Evolutionary conservation across 2,888 invertebrate species (phyloP), one percentile per base, ranked within the genome.

Genomic region (Drosophila mulleri): DNA sequence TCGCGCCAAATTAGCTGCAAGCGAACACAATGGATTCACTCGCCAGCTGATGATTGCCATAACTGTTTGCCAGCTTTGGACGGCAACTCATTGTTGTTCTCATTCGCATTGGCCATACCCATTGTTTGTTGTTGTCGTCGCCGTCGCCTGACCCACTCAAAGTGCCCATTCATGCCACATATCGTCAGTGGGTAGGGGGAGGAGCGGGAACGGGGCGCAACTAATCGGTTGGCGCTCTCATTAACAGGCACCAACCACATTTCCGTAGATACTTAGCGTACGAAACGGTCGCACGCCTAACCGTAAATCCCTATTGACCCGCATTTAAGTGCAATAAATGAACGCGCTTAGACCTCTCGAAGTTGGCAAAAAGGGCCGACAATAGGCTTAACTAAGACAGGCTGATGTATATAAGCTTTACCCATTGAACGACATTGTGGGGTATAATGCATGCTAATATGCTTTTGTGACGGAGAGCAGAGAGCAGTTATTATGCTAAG

Each of bases 241-340:
- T 79, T 79, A 80, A 57, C 61, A 53, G 59, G 41, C 58, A 67
- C 37, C 45, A 77, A 67, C 37, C 45, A 77, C 67, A 74, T 83
- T 83, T 83, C 83, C 89, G 89, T 82, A 88, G 75, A 64, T 86
- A 88, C 71, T 83, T 86, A 72, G 44, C 64, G 66, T 65, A 44
- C 59, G 57, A 62, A 73, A 67, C 41, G 61, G 63, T 66, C 70
- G 48, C 73, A 70, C 67, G 78, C 54, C 84, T 83, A 82, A 87
- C 83, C 75, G 87, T 83, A 82, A 83, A 76, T 89, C 88, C 80
- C 77, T 79, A 87, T 84, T 88, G 89, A 73, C 85, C 88, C 52
- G 74, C 48, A 83, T 82, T 75, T 62, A 70, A 69, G 67, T 68
- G 64, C 63, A 82, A 58, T 72, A 56, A 65, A 72, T 39, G 71